Evolutionary conservation across 2,888 invertebrate species (phyloP).

Genomic region (Drosophila kambysellisi): DNA sequence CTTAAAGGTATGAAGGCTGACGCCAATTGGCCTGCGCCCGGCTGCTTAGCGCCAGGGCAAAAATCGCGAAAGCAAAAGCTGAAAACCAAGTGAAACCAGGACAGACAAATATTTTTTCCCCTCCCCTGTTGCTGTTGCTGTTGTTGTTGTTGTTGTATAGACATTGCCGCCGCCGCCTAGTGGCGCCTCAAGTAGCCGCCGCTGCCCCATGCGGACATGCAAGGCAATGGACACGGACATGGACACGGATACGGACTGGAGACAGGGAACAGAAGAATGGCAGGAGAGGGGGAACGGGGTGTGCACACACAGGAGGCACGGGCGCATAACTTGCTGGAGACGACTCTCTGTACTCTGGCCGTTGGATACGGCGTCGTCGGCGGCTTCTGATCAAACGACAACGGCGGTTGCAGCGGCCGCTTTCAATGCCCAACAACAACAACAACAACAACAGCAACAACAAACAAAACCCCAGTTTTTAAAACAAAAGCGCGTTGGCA

Average conservation of each 20-base stretch:
- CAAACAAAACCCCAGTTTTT: constrained; percentile 39
- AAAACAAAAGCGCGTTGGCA: constrained; percentile 78
- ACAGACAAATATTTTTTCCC: constrained; percentile 47
- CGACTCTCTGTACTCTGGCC: constrained; percentile 23
- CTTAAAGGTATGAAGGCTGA: constrained; percentile 70
- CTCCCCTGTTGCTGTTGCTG: constrained; percentile 6
- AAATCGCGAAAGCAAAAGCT: constrained; percentile 58
- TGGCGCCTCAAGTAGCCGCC: constrained; percentile 75
- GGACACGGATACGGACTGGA: constrained; percentile 11
- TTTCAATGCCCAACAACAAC: constrained; percentile 61
- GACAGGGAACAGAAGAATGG: not conserved
- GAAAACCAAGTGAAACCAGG: constrained; percentile 29
- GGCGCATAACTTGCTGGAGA: constrained; percentile 58
- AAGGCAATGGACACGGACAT: constrained; percentile 47
- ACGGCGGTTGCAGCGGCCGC: constrained; percentile 50
- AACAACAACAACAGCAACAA: constrained; percentile 30
- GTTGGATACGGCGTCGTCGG: constrained; percentile 39
- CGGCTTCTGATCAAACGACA: constrained; percentile 74
- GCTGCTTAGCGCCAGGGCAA: constrained; percentile 64
- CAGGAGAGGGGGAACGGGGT: no score
- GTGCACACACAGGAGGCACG: constrained; percentile 34
- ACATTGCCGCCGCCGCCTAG: constrained; percentile 60
- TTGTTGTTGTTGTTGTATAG: constrained; percentile 50
- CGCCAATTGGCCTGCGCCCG: constrained; percentile 72
- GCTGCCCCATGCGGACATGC: constrained; percentile 57